Base-by-base conservation (phyloP, 2,888 invertebrate genomes). In the Amiota minor region DNA sequence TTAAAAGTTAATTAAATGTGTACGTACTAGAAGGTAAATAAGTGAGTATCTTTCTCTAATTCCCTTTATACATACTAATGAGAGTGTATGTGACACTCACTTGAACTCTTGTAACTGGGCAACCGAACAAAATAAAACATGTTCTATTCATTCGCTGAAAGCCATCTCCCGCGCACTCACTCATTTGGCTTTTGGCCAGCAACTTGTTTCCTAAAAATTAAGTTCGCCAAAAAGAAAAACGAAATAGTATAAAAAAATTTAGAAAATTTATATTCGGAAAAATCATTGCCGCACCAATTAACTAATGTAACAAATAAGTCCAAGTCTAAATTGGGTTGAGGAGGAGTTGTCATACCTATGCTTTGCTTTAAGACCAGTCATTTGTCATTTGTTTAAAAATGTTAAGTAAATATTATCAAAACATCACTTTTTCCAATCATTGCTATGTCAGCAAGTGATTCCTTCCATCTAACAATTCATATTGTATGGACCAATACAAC, bases 1-100 rank as follows among this genome's bases (percentile, higher is more conserved):
- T 67, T 56, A 46, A 78, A 84, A 86, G 61, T 79, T 86, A 86
- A 83, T 86, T 84, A 86, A 83, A 83, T 35, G 35, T 35, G 35
- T 35, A 35, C 6, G 6, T 35, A 35, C 2, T 35, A 35, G 35
- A 35, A 35, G 35, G 35, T 35, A 35, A 35, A 35, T 35, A 35
- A 35, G 35, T 35, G 6, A 35, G 4, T 35, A 35, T 35, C 6
- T 35, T 35, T 35, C 35, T 35, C 35, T 35, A 35, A 35, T 35
- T 35, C 35, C 35, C 35, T 35, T 0, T 35, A 0, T 35, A 35
- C 35, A 0, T 35, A 35, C 35, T 4, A 59, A 59, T 20, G 20
- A 59, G 20, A 59, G 23, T 59, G 16, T 20, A 59, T 59, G 16
- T 20, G 20, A 59, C 20, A 59, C 12, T 59, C 18, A 59, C 59